Base-by-base conservation (phyloP, 92 coral and sea anemone genomes). In the Bergia sp. region DNA sequence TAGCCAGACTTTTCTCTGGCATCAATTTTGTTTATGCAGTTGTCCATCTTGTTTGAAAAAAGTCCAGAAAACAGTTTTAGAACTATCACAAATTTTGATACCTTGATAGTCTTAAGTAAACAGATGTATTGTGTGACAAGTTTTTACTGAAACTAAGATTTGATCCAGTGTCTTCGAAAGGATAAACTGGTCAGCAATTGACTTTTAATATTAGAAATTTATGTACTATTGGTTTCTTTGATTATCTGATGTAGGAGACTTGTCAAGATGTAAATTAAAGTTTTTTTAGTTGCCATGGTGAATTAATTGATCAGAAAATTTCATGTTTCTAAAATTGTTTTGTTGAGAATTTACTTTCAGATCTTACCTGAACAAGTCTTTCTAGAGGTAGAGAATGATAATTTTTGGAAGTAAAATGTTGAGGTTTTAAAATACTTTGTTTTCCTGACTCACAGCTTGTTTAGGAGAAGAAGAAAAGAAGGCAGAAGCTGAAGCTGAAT, bases 391-490 rank as follows among this genome's bases (percentile, higher is more conserved):
- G 20, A 4, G 0, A 6, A 61, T 18, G 3, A 20, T 4, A 53
- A 1, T 53, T 53, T 18, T 61, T 18, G 3, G 23, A 1, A 40
- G 15, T 81, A 18, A 81, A 65, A 64, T 61, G 69, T 61, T 0
- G 23, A 16, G 69, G 5, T 61, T 61, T 21, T 73, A 16, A 29
- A 3, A 39, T 6, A 9, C 10, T 45, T 40, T 13, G 12, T 16
- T 74, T 49, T 15, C 10, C 85, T 29, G 29, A 7, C 85, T 41
- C 39, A 6, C 82, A 96, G 98, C 94, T 86, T 97, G 98, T 83
- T 78, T 77, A 80, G 98, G 96, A 38, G 98, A 97, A 53, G 99
- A 95, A 36, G 93, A 94, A 76, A 93, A 91, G 42, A 94, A 96
- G 86, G 80, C 94, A 37, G 98, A 94, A 83, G 97, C 87, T 73